Evolutionary conservation across 2,797 vertebrate species (phyloP), one percentile per base, ranked within the genome.

Genomic region (Acestrorhynchus altus): DNA sequence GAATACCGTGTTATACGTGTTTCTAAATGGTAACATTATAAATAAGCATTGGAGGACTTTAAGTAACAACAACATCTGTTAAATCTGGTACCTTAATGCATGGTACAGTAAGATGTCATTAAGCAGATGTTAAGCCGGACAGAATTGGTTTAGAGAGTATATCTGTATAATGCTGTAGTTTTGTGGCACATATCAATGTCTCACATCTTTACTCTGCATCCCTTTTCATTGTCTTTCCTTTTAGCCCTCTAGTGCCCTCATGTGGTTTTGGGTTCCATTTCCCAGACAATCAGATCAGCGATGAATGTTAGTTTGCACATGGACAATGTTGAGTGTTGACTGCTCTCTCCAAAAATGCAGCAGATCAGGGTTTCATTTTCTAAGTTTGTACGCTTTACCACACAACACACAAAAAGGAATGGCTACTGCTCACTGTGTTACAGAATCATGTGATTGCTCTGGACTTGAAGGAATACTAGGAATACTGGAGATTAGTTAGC

Each of bases 251-350:
- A 69, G 49, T 42, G 22, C 39, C 1, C 52, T n/a, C 18, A 4
- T 63, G 60, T 42, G 35, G 60, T 10, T 18, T 20, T 40, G 9
- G 4, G 9, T 0, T 26, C 9, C n/a, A 10, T 22, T 54, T 54
- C 15, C 16, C 13, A 51, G 13, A 16, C 10, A 44, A 5, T 12
- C 22, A 75, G 39, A 22, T 42, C 16, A n/a, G 15, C 31, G 16
- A 26, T 35, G 28, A 40, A n/a, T 12, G 24, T 46, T 67, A 22
- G 44, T 51, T 76, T 68, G 52, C 64, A 35, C 52, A 59, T 46
- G 35, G 16, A 39, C 16, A 40, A 26, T 31, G 28, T 6, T 7
- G 57, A 39, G 0, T n/a, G 18, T 40, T 6, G 12, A 16, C 12
- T 2, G 59, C 5, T 31, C 31, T 20, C 15, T 61, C 24, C 12